Percentiles rank a stretch among this genome's conserved stretches.
phyloP scores from a whole-genome alignment of 2,888 invertebrate genomes.

The Spodoptera exigua region DNA sequence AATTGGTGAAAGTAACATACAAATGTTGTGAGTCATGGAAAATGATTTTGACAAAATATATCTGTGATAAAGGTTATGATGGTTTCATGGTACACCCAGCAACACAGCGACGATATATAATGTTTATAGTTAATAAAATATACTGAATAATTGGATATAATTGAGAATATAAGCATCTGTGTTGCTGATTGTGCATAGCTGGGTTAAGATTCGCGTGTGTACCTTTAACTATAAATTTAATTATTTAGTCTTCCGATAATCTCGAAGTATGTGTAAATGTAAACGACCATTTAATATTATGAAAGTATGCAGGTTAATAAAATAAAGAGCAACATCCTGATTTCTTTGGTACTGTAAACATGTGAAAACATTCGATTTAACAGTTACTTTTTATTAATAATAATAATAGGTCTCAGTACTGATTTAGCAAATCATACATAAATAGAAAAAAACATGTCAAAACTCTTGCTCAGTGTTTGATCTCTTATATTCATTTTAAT shows the following conservation, averaged over 20 bases:
- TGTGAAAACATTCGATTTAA: constrained; percentile 43
- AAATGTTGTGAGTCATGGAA: constrained; percentile 50
- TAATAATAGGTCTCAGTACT: constrained; percentile 10
- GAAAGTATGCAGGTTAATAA: constrained; percentile 57
- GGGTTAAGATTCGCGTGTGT: constrained; percentile 52
- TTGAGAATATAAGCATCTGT: constrained; percentile 50
- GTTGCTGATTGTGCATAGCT: constrained; percentile 53
- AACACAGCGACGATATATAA: constrained; percentile 50
- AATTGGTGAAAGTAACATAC: constrained; percentile 50
- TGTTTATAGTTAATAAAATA: constrained; percentile 53
- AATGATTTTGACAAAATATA: constrained; percentile 62
- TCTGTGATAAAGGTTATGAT: constrained; percentile 74
- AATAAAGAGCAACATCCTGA: constrained; percentile 45
- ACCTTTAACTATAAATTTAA: constrained; percentile 58
- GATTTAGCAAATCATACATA: constrained; percentile 30
- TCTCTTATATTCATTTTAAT: constrained; percentile 44
- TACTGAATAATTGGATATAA: constrained; percentile 52
- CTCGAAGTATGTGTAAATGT: constrained; percentile 54
- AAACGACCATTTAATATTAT: constrained; percentile 48
- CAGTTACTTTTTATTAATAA: constrained; percentile 20
- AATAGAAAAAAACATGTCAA: constrained; percentile 12
- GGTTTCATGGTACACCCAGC: constrained; percentile 63
- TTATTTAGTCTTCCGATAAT: constrained; percentile 62
- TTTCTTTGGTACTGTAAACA: constrained; percentile 41
- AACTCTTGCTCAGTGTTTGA: constrained; percentile 40